phyloP scores from a whole-genome alignment of 2,797 vertebrate species.

The Cottoperca gobio region DNA sequence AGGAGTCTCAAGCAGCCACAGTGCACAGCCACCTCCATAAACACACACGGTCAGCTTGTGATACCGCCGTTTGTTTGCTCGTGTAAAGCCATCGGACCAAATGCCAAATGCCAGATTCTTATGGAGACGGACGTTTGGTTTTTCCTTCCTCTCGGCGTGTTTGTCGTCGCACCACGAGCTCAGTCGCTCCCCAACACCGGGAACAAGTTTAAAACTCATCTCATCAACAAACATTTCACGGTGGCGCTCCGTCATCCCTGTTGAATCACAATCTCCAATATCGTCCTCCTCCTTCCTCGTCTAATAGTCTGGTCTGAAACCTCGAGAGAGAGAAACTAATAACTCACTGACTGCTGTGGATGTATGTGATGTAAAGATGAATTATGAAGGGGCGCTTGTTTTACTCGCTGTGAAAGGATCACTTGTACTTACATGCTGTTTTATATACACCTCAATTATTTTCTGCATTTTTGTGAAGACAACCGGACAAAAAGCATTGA shows the following conservation, averaged over 20 bases:
- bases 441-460: not conserved
- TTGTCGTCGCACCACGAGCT: not conserved
- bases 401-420: slow-evolving; percentile 3
- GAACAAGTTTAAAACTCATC: slow-evolving; percentile 50
- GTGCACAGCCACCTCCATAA: too few relatives aligned
- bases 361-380: slow-evolving; percentile 23
- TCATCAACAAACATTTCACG: slow-evolving; percentile 44
- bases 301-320: slow-evolving; percentile 38
- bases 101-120: not conserved
- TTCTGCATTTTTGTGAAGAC: not conserved
- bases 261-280: slow-evolving; percentile 37
- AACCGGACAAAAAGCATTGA: not conserved
- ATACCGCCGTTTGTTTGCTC: not conserved
- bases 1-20: too few relatives aligned
- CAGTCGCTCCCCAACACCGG: slow-evolving; percentile 14
- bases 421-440: not conserved
- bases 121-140: not conserved
- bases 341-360: slow-evolving; percentile 19
- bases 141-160: not conserved
- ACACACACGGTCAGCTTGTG: not conserved
- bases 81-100: not conserved
- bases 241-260: not conserved
- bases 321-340: slow-evolving; percentile 55
- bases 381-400: slow-evolving; percentile 15
- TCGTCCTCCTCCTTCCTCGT: slow-evolving; percentile 4